Evolutionary conservation across 2,888 invertebrate species (phyloP).

Genomic region (Eledone cirrhosa): DNA sequence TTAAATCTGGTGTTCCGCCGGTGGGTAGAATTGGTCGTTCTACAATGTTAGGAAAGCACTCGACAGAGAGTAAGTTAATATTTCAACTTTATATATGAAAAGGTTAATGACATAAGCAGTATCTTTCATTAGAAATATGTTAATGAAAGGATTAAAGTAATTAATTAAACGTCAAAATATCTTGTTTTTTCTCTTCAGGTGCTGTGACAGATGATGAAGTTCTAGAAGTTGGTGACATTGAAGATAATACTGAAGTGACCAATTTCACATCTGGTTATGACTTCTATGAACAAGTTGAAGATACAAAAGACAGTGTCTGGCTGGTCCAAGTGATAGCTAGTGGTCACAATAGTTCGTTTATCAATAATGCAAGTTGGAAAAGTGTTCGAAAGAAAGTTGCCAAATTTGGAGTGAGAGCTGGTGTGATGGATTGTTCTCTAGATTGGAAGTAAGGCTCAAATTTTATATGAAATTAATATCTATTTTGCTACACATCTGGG

Average conservation of each 20-base stretch:
- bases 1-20: too few species aligned
- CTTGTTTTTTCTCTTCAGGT: slow-evolving; percentile 48
- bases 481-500: too few species aligned
- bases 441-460: slow-evolving; percentile 63
- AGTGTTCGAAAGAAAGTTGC: slow-evolving; percentile 65
- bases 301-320: slow-evolving; percentile 71
- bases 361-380: slow-evolving; percentile 64
- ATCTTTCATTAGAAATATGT: too few species aligned
- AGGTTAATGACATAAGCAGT: too few species aligned
- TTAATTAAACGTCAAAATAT: too few species aligned
- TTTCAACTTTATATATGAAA: too few species aligned
- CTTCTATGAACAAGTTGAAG: slow-evolving; percentile 69
- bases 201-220: slow-evolving; percentile 61
- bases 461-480: too few species aligned
- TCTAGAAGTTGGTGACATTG: slow-evolving; percentile 45
- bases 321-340: slow-evolving; percentile 68
- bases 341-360: slow-evolving; percentile 36
- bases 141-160: too few species aligned
- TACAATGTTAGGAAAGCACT: too few species aligned
- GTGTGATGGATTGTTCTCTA: slow-evolving; percentile 68
- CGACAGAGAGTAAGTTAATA: too few species aligned
- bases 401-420: slow-evolving; percentile 69
- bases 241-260: slow-evolving; percentile 46
- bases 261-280: slow-evolving; percentile 66
- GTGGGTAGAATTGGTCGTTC: too few species aligned